Base-by-base conservation (phyloP, 2,888 invertebrate species). In the Drosophila pseudotalamancana region DNA sequence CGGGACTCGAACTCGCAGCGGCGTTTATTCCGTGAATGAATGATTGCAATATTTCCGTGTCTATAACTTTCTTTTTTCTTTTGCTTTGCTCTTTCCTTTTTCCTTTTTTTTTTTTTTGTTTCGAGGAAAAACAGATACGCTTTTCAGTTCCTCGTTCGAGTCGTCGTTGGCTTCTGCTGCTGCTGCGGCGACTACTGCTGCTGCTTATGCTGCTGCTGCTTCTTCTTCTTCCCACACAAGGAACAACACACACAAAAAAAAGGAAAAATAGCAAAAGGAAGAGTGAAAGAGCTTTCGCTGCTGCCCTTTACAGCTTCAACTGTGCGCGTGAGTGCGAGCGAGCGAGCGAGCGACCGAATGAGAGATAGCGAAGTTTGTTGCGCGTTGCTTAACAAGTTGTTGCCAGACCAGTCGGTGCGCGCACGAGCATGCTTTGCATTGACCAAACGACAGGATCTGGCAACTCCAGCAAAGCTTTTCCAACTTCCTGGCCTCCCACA, bases 41-140 rank as follows among this genome's bases (percentile, higher is more conserved):
- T 85, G 88, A 72, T 82, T 83, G 83, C 87, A 87, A 77, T 87
- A 87, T 88, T 72, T 75, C 78, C 85, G 80, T 89, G 87, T 89
- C 89, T 89, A 89, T 88, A 84, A 82, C 88, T 86, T 89, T 77
- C 72, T 64, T 65, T 55, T 55, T 39, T 53, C 12, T 35, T 9
- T 35, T 42, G 14, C 29, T 53, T 25, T 32, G 21, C 9, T 35
- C 14, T n/a, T 32, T 31, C 21, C 21, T 11, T 23, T 11, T 32
- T 21, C 21, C 3, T 27, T 43, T 29, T 43, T n/a, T 29, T 18
- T 27, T 23, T 43, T 43, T 18, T 43, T 43, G 25, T 16, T 46
- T 11, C 6, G 12, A 46, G 29, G 43, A 51, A 43, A 69, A 74
- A 49, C 18, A 48, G 45, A 53, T 37, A 65, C 76, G 76, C 65